These are phyloP conservation scores for Brachirus orientalis DNA, from an alignment of 2,113 vertebrate species.

Conservation along the genomic window DNA sequence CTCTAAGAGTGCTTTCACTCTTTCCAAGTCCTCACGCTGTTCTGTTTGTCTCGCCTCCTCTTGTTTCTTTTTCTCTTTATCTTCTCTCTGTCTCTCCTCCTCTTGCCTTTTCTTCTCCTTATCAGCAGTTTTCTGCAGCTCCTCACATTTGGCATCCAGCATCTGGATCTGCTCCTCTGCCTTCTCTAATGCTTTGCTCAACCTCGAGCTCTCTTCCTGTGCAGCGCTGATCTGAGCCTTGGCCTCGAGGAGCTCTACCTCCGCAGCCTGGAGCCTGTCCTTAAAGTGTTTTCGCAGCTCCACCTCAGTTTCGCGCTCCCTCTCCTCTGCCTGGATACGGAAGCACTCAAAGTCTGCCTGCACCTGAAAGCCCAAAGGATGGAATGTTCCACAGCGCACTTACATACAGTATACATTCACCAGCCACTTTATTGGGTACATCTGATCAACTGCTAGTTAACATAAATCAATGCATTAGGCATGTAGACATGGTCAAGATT, in stretches of 20 bases:
- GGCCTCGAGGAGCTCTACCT: slow-evolving; percentile 73
- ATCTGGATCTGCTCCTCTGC: slow-evolving; percentile 76
- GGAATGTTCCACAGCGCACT: no score
- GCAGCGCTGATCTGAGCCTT: slow-evolving; percentile 58
- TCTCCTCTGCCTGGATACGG: slow-evolving; percentile 78
- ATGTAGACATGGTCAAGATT: no score
- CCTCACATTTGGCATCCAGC: slow-evolving; percentile 75
- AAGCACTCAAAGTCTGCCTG: slow-evolving; percentile 77
- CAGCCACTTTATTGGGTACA: neutral
- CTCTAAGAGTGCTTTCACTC: slow-evolving; percentile 59
- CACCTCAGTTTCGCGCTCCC: slow-evolving; percentile 71
- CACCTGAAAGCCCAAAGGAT: slow-evolving; percentile 56
- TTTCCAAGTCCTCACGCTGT: slow-evolving; percentile 65
- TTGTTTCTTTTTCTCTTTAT: slow-evolving; percentile 40
- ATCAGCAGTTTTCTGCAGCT: slow-evolving; percentile 60
- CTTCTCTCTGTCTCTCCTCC: slow-evolving; percentile 57
- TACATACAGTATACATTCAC: no score
- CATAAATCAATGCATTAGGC: no score
- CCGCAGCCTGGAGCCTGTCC: slow-evolving; percentile 65
- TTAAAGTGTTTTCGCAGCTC: slow-evolving; percentile 73
- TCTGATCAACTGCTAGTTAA: no score
- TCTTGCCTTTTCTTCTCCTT: slow-evolving; percentile 51
- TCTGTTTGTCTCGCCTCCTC: slow-evolving; percentile 71
- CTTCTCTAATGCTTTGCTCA: slow-evolving; percentile 80
- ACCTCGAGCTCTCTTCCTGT: slow-evolving; percentile 74